A percentile compares a stretch with the other conserved stretches of the same genome.
Conservation (phyloP, 2,888 invertebrate species). For the Sepiola atlantica region DNA sequence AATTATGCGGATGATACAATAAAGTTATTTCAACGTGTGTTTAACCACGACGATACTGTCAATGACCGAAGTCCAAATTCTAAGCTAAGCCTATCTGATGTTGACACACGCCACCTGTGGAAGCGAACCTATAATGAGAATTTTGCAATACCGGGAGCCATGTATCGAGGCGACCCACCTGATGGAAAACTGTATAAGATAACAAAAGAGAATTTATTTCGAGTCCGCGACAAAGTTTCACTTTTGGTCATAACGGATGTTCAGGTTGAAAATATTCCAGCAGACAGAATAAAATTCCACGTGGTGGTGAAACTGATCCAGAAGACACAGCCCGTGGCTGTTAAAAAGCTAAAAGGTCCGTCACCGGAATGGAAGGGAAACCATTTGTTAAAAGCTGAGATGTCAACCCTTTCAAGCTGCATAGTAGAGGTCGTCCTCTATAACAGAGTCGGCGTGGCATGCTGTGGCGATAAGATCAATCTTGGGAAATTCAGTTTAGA, state of each 20-base stretch:
- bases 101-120: conserved; percentile 75
- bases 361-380: conserved; percentile 66
- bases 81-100: conserved; percentile 74
- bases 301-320: conserved; percentile 42
- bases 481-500: conserved; percentile 51
- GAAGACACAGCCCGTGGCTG: conserved; percentile 46
- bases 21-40: conserved; percentile 69
- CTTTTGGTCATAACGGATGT: conserved; percentile 38
- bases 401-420: not conserved
- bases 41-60: conserved; percentile 76
- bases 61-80: conserved; percentile 75
- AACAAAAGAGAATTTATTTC: conserved; percentile 59
- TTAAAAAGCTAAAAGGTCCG: conserved; percentile 59
- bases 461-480: conserved; percentile 57
- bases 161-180: conserved; percentile 76
- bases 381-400: conserved; percentile 53
- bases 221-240: conserved; percentile 49
- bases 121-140: conserved; percentile 72
- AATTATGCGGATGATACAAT: conserved; percentile 70
- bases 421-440: conserved; percentile 66
- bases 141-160: conserved; percentile 74
- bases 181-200: conserved; percentile 73
- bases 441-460: conserved; percentile 73
- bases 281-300: not conserved
- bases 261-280: not conserved